Evolutionary conservation across 2,888 invertebrate species (phyloP), one percentile per base, ranked within the genome.

Genomic region (Pyrrhosoma nymphula): DNA sequence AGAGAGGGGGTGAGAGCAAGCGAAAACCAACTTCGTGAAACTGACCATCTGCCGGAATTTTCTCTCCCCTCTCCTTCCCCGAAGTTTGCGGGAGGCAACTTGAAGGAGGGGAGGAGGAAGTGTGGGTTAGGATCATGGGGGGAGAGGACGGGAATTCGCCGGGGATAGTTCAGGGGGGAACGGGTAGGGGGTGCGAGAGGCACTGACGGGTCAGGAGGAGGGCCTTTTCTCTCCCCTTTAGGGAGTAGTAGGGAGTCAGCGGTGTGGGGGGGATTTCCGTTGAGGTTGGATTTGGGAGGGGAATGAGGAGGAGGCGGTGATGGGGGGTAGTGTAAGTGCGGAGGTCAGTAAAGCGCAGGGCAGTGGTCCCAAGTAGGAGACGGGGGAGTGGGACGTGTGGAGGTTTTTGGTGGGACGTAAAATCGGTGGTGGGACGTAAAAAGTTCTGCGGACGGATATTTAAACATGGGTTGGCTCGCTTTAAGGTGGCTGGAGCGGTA

Each of bases 1-100:
- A n/a, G n/a, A n/a, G 56, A 56, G 56, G 56, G 8, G 8, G 8
- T 8, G 30, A 30, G 16, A 18, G 82, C 30, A 14, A 10, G 82
- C 10, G 82, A 14, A 35, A 69, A n/a, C 93, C 30, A 63, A 93
- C 93, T 93, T 93, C 69, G 93, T 47, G 93, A 93, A 93, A 93
- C 93, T 93, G 93, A 93, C 93, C 93, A 93, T 39, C 93, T 93
- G 93, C 93, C 93, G 75, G 75, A 93, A 75, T 93, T 93, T 75
- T 75, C 55, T 10, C 16, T 14, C 60, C 12, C 60, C 60, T 10
- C 60, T 60, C 60, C 60, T 12, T 14, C 75, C n/a, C 75, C 47
- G 47, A 39, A 93, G 47, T 47, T 91, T 91, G 14, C 6, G 56
- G 90, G 55, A 20, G 56, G 90, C 60, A 90, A 56, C 90, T 90